These are phyloP conservation scores for Brachyhypopomus occidentalis DNA, from an alignment of 2,113 vertebrate species.

Conservation along the genomic window DNA sequence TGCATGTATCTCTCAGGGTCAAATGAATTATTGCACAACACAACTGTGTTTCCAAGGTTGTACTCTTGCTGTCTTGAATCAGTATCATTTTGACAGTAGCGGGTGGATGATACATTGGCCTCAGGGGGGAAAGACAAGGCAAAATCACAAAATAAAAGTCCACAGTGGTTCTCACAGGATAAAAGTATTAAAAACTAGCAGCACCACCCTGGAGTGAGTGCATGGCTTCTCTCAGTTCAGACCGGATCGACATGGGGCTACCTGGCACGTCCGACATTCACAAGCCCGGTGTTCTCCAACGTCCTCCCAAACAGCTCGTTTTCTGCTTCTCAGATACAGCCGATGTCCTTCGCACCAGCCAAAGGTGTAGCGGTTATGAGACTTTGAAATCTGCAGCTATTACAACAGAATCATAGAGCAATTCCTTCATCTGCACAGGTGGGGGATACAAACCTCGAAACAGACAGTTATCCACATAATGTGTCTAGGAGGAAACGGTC, in stretches of 20 bases:
- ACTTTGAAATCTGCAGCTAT: not conserved
- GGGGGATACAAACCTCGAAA: no score
- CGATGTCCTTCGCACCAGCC: not conserved
- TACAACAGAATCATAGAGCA: not conserved
- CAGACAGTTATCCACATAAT: no score
- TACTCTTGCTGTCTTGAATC: not conserved
- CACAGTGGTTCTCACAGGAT: not conserved
- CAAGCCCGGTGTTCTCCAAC: no score
- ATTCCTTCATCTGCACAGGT: no score
- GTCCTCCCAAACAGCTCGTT: not conserved
- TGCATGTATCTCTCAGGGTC: no score
- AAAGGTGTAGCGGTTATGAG: not conserved
- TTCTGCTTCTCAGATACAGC: not conserved
- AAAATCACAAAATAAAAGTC: not conserved
- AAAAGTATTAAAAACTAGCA: constrained; percentile 8
- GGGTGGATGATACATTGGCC: constrained; percentile 4
- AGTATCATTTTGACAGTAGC: not conserved
- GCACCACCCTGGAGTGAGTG: not conserved
- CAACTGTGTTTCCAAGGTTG: not conserved
- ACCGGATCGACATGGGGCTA: not conserved
- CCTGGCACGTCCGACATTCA: no score
- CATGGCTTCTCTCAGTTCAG: not conserved
- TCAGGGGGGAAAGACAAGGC: not conserved
- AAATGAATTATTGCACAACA: not conserved
- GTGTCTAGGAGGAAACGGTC: no score